Evolutionary conservation across 2,113 vertebrate genomes (phyloP).

Genomic region (Rhinolophus sinicus): DNA sequence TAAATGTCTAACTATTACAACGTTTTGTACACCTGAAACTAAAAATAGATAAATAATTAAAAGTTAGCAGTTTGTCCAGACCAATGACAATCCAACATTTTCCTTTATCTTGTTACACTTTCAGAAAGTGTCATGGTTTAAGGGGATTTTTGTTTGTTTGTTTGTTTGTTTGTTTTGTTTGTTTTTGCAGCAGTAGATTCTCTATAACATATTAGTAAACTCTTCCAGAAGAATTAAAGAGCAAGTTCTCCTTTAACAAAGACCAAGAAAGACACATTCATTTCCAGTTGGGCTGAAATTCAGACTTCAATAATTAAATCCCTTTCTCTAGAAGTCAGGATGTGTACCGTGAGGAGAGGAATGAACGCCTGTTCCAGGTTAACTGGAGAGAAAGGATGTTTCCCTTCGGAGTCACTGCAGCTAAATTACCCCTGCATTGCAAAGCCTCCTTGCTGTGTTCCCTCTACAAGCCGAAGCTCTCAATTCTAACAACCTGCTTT

Average conservation of each 20-base stretch:
- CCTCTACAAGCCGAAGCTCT: not conserved
- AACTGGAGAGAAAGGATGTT: conserved; percentile 62
- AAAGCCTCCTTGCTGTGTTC: accelerated
- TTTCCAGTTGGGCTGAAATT: conserved; percentile 68
- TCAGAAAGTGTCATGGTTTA: not conserved
- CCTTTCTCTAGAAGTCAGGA: conserved; percentile 53
- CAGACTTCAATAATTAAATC: conserved; percentile 67
- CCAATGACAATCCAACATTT: not conserved
- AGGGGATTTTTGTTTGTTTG: not conserved
- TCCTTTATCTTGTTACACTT: not conserved
- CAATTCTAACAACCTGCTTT: not conserved
- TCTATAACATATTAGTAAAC: not conserved
- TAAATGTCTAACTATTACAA: too few relatives aligned
- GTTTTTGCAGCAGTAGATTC: not conserved
- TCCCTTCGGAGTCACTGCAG: not conserved
- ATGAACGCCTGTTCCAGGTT: conserved; percentile 36
- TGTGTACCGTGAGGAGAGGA: conserved; percentile 53
- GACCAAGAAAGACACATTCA: conserved; percentile 49
- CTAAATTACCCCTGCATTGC: not conserved
- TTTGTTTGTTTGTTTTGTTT: too few relatives aligned
- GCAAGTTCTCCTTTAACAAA: conserved; percentile 51
- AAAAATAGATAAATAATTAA: not conserved
- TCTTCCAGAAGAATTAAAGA: conserved; percentile 64
- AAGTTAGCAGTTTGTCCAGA: not conserved
- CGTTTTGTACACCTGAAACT: too few relatives aligned